Conservation (phyloP, 2,888 invertebrate genomes). For the Mythimna impura region DNA sequence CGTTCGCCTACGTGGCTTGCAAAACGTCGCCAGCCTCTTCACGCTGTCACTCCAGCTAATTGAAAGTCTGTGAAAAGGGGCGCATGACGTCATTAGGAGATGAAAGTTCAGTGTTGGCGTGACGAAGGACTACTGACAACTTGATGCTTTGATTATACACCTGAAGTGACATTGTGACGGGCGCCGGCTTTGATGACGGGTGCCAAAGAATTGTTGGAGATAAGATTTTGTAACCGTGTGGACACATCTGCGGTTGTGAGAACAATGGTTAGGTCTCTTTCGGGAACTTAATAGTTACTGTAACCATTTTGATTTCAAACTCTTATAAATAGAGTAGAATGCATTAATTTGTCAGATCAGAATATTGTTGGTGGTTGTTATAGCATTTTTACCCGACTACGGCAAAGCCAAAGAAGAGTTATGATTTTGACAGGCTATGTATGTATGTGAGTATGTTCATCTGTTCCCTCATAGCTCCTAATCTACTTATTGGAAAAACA, state of each 20-base stretch:
- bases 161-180: constrained; percentile 34
- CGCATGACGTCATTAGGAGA: constrained; percentile 58
- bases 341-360: too few relatives aligned
- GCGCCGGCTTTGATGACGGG: neutral
- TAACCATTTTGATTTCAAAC: neutral
- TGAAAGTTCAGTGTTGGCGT: constrained; percentile 61
- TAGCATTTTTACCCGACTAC: too few relatives aligned
- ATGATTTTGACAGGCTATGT: too few relatives aligned
- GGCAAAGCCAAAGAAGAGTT: too few relatives aligned
- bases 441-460: too few relatives aligned
- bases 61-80: constrained; percentile 65
- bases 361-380: too few relatives aligned
- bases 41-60: constrained; percentile 64
- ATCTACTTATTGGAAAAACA: too few relatives aligned
- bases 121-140: constrained; percentile 53
- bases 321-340: too few relatives aligned
- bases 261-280: neutral
- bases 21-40: constrained; percentile 17
- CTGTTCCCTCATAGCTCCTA: too few relatives aligned
- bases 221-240: constrained; percentile 20
- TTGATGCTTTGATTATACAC: constrained; percentile 47
- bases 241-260: neutral
- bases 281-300: neutral
- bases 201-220: constrained; percentile 6
- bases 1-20: constrained; percentile 13